Evolutionary conservation across 2,888 invertebrate genomes (phyloP).

Genomic region (Rhogogaster chlorosoma): DNA sequence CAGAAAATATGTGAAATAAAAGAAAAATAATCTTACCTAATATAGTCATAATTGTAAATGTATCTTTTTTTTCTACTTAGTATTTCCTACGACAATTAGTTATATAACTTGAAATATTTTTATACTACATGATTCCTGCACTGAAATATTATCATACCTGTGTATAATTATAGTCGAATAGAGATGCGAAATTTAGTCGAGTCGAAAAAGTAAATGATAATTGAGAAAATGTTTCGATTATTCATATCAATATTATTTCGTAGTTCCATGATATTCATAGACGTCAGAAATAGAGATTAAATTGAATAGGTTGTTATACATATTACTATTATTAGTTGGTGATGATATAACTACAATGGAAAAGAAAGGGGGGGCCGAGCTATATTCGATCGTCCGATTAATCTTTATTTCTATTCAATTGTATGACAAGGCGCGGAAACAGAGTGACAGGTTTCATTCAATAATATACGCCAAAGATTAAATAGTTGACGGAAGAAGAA

Average conservation of each 20-base stretch:
- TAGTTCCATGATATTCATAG: not conserved
- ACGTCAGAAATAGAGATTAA: not conserved
- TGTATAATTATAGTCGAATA: not conserved
- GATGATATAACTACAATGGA: not conserved
- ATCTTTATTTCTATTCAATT: not conserved
- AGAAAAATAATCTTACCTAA: not conserved
- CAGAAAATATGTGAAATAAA: slow-evolving; percentile 79
- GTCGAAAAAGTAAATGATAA: not conserved
- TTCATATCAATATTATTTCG: not conserved
- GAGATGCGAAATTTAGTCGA: not conserved
- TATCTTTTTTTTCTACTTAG: not conserved
- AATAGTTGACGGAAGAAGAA: not conserved
- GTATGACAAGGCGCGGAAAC: not conserved
- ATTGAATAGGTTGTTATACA: not conserved
- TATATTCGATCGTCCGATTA: not conserved
- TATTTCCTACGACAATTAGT: not conserved
- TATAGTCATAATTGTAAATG: not conserved
- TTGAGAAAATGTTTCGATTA: not conserved
- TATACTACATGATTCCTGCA: not conserved
- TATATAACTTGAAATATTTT: slow-evolving; percentile 8
- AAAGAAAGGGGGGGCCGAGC: too few relatives aligned
- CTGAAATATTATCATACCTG: not conserved
- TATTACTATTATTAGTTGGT: not conserved
- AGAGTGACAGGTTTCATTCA: not conserved
- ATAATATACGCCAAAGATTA: not conserved